Evolutionary conservation across 2,113 vertebrate genomes (phyloP), one percentile per base, ranked within the genome.

Genomic region (Lycocorax pyrrhopterus): DNA sequence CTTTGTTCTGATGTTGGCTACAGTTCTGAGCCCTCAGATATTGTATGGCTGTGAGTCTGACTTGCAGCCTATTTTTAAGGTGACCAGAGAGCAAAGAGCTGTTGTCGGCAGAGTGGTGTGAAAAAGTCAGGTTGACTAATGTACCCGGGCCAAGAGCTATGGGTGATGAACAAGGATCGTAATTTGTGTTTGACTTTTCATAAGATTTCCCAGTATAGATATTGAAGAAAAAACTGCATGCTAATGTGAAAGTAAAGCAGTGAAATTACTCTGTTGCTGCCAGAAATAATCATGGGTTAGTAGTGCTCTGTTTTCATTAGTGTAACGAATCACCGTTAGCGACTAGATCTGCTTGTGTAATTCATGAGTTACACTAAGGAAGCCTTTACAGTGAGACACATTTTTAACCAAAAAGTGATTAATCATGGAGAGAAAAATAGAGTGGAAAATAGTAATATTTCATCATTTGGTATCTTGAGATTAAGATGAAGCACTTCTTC

Each of bases 221-320:
- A 9, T 20, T 74, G 44, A 76, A 77, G 37, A 44, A n/a, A 86
- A 67, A 56, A 44, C 25, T 78, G 33, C 60, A 56, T 66, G 44
- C 39, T 95, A 78, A 78, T 90, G 49, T 84, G 79, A 67, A 97
- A 84, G 30, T 37, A n/a, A 74, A 86, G 75, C 13, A 16, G 53
- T 52, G 63, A 88, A 88, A 68, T 55, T 84, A 56, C 73, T 80
- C 79, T 92, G 10, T 63, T 83, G 37, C 84, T 90, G 76, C 51
- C 79, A 84, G 68, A 90, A 84, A 26, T 91, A 94, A 80, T 91
- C 72, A 73, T 19, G 37, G 75, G 78, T 93, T 94, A 89, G n/a
- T 83, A 69, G 81, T 62, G 33, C 55, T 69, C 67, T 89, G 81
- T 76, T 94, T 94, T 87, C 79, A 83, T 83, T 63, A 71, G 59